Evolutionary conservation across 2,113 vertebrate genomes (phyloP).

Genomic region (Girardinichthys multiradiatus): DNA sequence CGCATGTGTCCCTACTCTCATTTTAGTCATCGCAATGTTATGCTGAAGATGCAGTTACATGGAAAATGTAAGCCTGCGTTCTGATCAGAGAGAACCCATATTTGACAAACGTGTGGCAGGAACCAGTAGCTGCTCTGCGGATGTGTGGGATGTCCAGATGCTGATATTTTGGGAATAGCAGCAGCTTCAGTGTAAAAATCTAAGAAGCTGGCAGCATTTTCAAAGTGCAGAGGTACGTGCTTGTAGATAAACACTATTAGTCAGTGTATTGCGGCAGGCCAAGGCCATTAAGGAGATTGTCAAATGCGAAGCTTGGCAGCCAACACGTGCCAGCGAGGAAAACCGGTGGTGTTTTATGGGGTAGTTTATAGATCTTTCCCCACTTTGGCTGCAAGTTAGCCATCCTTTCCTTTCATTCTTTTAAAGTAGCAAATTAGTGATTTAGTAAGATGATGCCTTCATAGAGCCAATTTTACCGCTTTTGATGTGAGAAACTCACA

Average conservation of each 20-base stretch:
- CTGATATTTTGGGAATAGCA: slow-evolving; percentile 58
- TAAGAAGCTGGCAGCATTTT: slow-evolving; percentile 44
- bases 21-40: slow-evolving; percentile 40
- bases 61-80: slow-evolving; percentile 44
- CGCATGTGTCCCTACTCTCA: slow-evolving; percentile 47
- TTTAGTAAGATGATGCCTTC: slow-evolving; percentile 47
- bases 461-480: slow-evolving; percentile 24
- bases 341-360: slow-evolving; percentile 71
- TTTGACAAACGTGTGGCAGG: slow-evolving; percentile 52
- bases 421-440: slow-evolving; percentile 42
- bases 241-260: slow-evolving; percentile 79
- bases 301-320: slow-evolving; percentile 59
- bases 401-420: slow-evolving; percentile 36
- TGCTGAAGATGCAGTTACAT: slow-evolving; percentile 48
- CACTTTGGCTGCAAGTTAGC: slow-evolving; percentile 51
- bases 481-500: slow-evolving; percentile 36
- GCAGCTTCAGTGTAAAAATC: slow-evolving; percentile 39
- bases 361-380: slow-evolving; percentile 72
- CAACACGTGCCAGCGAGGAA: slow-evolving; percentile 61
- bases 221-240: slow-evolving; percentile 47
- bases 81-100: slow-evolving; percentile 59
- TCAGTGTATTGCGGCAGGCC: slow-evolving; percentile 53
- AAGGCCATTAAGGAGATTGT: slow-evolving; percentile 66
- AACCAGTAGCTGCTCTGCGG: slow-evolving; percentile 57
- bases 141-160: slow-evolving; percentile 44